Evolutionary conservation across 2,888 invertebrate species (phyloP), one percentile per base, ranked within the genome.

Genomic region (Chrysolina haemoptera): DNA sequence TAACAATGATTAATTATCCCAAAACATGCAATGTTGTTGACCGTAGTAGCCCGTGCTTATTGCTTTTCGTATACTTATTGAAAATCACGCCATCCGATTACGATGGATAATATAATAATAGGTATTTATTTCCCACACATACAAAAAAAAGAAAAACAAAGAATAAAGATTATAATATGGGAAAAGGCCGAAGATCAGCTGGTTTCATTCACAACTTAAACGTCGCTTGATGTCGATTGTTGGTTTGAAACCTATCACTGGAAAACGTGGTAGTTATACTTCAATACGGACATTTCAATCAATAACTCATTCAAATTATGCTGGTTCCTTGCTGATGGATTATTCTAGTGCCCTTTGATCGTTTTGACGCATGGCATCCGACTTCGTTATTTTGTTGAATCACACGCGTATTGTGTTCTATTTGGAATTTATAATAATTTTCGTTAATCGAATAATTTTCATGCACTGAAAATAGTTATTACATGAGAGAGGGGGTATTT

Each of bases 251-350:
- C 4, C 35, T 0, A 0, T 2, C 59, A 59, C 1, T 11, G 22
- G 59, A 35, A 27, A 59, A 59, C 22, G 35, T 27, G n/a, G 1
- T 59, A 14, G n/a, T n/a, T n/a, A n/a, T 27, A 59, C 27, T 59
- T 59, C 14, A 59, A n/a, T 59, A 35, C 14, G 53, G 20, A 53
- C 48, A 20, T 65, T 65, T 65, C 65, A 65, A 50, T 65, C 35
- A 48, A 48, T 22, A 48, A 46, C n/a, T 8, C 27, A 65, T 65
- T 48, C 48, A 65, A 65, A 65, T 16, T 14, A 16, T 22, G 48
- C 3, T 48, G 22, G 27, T 14, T 48, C 65, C 4, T 18, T 3
- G 48, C n/a, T 16, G n/a, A n/a, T n/a, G 8, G 14, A 43, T 43
- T 43, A 43, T 3, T 43, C 43, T 50, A 20, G 18, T 53, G 11